Percentiles rank a stretch among this genome's conserved stretches.
These are phyloP conservation scores for Hydrochoerus hydrochaeris DNA, from an alignment of 2,113 vertebrate species.

Conservation along the genomic window DNA sequence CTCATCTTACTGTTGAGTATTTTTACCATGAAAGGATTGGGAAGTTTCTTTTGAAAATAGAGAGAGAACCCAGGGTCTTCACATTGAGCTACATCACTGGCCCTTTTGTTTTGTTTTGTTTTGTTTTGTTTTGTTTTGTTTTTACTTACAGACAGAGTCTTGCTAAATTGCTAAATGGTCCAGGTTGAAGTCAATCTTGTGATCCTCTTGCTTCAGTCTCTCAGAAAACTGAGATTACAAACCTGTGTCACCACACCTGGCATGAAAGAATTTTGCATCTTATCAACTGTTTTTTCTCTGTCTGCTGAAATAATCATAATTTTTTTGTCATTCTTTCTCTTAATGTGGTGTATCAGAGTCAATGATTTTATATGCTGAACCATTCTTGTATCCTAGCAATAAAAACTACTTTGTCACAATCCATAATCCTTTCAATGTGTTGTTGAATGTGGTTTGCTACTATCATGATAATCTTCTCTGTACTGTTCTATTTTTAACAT, in stretches of 20 bases:
- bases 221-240: too few species aligned
- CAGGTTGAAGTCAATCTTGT: neutral
- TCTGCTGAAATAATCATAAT: neutral
- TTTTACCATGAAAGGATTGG: neutral
- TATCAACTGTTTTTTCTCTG: neutral
- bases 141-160: neutral
- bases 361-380: neutral
- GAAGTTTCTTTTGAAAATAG: neutral
- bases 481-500: neutral
- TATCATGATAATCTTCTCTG: neutral
- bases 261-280: neutral
- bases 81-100: neutral
- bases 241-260: neutral
- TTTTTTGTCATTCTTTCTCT: neutral
- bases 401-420: neutral
- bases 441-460: neutral
- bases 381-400: neutral
- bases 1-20: neutral
- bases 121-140: neutral
- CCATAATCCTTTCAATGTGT: neutral
- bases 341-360: neutral
- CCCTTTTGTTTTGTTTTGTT: neutral
- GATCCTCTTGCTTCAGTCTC: neutral
- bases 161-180: neutral
- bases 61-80: neutral